phyloP scores from a whole-genome alignment of 2,888 invertebrate genomes.

The Rhabditoides inermis region DNA sequence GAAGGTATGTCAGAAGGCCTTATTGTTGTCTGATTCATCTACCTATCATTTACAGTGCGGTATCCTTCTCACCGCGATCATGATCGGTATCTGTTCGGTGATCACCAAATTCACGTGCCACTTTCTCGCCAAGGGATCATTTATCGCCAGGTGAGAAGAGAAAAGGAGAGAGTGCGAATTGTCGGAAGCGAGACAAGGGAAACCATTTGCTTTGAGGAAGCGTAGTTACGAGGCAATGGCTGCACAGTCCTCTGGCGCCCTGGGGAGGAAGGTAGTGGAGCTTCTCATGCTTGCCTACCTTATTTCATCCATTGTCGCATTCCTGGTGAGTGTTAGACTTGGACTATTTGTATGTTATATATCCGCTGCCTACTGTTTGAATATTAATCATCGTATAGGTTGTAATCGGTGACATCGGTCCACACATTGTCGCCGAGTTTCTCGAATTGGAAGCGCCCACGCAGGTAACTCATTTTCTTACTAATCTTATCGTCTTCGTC shows the following conservation, averaged over 20 bases:
- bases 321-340: slow-evolving; percentile 8
- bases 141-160: slow-evolving; percentile 63
- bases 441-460: slow-evolving; percentile 36
- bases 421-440: slow-evolving; percentile 61
- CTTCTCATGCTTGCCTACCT: slow-evolving; percentile 82
- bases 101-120: slow-evolving; percentile 82
- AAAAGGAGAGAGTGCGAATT: neutral
- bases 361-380: slow-evolving; percentile 60
- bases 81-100: slow-evolving; percentile 73
- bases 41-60: slow-evolving; percentile 69
- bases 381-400: slow-evolving; percentile 69
- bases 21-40: neutral
- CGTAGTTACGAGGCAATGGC: slow-evolving; percentile 60
- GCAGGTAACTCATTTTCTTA: no score
- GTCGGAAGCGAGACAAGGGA: no score
- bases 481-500: no score
- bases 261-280: slow-evolving; percentile 84
- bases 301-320: slow-evolving; percentile 82
- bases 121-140: slow-evolving; percentile 80
- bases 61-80: slow-evolving; percentile 72
- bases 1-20: slow-evolving; percentile 61
- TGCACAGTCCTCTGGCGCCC: neutral
- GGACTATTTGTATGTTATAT: neutral
- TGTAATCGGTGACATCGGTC: slow-evolving; percentile 92
- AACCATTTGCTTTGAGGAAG: slow-evolving; percentile 14